Evolutionary conservation across 2,113 vertebrate species (phyloP).

Genomic region (Malurus cyaneus): DNA sequence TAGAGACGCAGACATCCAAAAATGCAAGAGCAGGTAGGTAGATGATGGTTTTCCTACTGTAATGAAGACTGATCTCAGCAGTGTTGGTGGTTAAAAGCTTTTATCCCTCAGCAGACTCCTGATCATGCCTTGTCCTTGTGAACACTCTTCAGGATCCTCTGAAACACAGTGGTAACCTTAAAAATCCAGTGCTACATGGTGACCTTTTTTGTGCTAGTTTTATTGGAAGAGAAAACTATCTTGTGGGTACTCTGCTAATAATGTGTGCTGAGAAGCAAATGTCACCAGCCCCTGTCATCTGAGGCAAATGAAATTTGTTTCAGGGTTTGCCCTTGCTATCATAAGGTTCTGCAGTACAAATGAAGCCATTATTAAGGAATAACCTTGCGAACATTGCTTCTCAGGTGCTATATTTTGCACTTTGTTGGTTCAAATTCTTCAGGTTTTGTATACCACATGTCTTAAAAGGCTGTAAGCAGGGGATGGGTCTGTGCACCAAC

Average conservation of each 20-base stretch:
- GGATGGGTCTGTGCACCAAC: neutral
- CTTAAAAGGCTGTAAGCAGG: neutral
- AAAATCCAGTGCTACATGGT: accelerated
- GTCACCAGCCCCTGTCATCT: neutral
- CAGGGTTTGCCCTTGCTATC: neutral
- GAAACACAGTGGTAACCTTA: neutral
- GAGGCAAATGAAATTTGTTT: neutral
- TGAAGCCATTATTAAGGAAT: accelerated
- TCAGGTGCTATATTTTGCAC: neutral
- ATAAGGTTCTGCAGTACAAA: neutral
- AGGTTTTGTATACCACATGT: neutral
- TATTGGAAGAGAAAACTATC: neutral
- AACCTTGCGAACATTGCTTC: neutral
- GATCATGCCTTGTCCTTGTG: neutral
- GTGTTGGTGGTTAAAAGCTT: neutral
- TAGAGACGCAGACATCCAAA: neutral
- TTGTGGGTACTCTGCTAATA: neutral
- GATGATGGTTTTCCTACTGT: neutral
- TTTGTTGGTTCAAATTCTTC: neutral
- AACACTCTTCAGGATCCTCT: neutral
- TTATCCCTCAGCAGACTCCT: neutral
- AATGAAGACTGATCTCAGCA: neutral
- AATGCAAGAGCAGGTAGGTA: neutral
- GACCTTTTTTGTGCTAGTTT: neutral
- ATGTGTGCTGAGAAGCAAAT: neutral